Evolutionary conservation across 53 echinoderm and acorn worm genomes (phyloP).

Genomic region (Hippasteria phrygiana): DNA sequence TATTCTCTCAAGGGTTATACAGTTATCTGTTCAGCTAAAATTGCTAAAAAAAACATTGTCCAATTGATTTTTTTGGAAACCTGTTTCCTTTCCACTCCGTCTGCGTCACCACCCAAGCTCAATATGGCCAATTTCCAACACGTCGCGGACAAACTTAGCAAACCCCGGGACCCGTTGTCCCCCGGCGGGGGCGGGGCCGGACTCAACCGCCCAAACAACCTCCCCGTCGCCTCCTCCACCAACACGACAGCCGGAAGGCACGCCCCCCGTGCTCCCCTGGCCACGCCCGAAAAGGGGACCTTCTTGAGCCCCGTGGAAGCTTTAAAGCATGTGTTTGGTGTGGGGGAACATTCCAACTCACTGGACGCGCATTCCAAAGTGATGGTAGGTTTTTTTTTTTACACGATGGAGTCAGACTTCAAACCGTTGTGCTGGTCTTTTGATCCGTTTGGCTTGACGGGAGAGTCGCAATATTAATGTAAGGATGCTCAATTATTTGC

Average conservation of each 20-base stretch:
- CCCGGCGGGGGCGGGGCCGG: neutral
- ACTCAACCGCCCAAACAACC: slow-evolving; percentile 53
- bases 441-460: neutral
- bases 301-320: slow-evolving; percentile 71
- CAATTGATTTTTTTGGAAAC: neutral
- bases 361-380: slow-evolving; percentile 55
- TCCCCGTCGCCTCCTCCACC: slow-evolving; percentile 24
- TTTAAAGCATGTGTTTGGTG: slow-evolving; percentile 35
- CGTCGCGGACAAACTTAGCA: slow-evolving; percentile 52
- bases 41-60: too few relatives aligned
- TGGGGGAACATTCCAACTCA: slow-evolving; percentile 61
- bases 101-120: slow-evolving; percentile 27
- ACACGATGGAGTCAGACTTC: too few relatives aligned
- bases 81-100: neutral
- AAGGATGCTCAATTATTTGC: neutral
- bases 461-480: neutral
- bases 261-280: slow-evolving; percentile 45
- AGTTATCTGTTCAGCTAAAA: too few relatives aligned
- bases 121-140: slow-evolving; percentile 63
- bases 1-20: too few relatives aligned
- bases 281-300: slow-evolving; percentile 59
- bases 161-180: slow-evolving; percentile 18
- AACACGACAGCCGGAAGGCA: neutral
- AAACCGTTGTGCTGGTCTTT: neutral
- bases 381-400: slow-evolving; percentile 55